phyloP scores from a whole-genome alignment of 2,113 vertebrate genomes.

The Channa argus region DNA sequence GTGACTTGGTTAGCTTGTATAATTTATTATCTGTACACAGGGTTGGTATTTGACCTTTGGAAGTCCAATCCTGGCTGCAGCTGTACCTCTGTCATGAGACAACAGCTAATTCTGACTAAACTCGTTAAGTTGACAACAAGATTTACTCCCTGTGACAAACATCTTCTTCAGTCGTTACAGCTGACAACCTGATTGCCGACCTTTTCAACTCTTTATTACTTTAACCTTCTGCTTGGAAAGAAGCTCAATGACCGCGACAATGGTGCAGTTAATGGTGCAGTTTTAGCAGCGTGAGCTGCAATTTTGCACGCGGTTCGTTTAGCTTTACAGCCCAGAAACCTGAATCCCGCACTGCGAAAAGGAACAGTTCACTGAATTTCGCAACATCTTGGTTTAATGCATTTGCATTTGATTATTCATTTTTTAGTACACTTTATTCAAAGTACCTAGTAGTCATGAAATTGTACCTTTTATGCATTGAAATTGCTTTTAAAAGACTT shows the following conservation, averaged over 20 bases:
- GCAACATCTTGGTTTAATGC: background rate
- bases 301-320: background rate
- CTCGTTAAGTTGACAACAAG: slow-evolving; percentile 6
- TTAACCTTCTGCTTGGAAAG: slow-evolving; percentile 54
- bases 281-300: slow-evolving; percentile 2
- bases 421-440: no score
- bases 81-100: background rate
- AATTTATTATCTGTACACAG: no score
- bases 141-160: slow-evolving; percentile 3
- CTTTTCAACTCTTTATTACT: slow-evolving; percentile 56
- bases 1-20: no score
- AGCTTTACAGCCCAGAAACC: slow-evolving; percentile 9
- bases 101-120: background rate
- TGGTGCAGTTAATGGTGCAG: slow-evolving; percentile 31
- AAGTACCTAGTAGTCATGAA: no score
- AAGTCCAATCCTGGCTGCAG: background rate
- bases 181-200: slow-evolving; percentile 24
- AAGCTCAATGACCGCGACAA: slow-evolving; percentile 50
- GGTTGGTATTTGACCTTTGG: no score
- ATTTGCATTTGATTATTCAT: no score
- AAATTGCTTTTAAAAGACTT: no score
- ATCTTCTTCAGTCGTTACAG: background rate
- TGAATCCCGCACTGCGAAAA: background rate
- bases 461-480: no score
- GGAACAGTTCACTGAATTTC: background rate